Evolutionary conservation across 2,888 invertebrate genomes (phyloP).

Genomic region (Silvanus unidentatus): DNA sequence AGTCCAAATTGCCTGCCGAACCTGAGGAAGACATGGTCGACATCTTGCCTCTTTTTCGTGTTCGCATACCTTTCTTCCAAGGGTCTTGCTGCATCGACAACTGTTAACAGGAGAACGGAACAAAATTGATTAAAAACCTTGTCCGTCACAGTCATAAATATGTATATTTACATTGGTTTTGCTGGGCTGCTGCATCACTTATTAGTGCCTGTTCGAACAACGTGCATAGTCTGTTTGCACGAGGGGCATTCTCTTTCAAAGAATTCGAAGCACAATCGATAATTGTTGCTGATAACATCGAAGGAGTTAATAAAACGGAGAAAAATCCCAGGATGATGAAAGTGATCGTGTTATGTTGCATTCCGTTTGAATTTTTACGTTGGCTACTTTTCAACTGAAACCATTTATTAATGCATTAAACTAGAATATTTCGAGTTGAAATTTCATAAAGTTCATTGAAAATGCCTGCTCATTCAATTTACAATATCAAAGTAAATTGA

Average conservation of each 20-base stretch:
- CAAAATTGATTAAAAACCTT: too few relatives aligned
- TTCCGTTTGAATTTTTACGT: too few relatives aligned
- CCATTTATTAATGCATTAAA: too few relatives aligned
- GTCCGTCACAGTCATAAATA: too few relatives aligned
- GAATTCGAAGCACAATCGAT: constrained; percentile 33
- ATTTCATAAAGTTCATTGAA: too few relatives aligned
- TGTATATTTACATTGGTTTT: constrained; percentile 22
- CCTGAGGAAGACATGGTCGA: constrained; percentile 84
- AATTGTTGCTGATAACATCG: constrained; percentile 23
- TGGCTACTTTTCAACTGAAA: too few relatives aligned
- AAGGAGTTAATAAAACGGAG: constrained; percentile 16
- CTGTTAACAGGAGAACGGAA: constrained; percentile 14
- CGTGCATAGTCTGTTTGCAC: constrained; percentile 29
- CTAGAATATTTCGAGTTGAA: too few relatives aligned
- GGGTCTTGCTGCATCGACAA: constrained; percentile 20
- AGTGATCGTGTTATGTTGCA: constrained; percentile 20
- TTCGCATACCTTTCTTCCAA: constrained; percentile 27
- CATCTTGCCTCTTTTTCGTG: constrained; percentile 66
- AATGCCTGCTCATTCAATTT: too few relatives aligned
- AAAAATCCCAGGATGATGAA: constrained; percentile 22
- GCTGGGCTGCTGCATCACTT: constrained; percentile 26
- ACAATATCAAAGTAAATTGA: too few relatives aligned
- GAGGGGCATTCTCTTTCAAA: constrained; percentile 23
- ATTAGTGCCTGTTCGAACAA: constrained; percentile 29
- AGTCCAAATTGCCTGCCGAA: constrained; percentile 64